Conservation (phyloP, 2,888 invertebrate genomes). For the Nematopogon swammerdamellus region DNA sequence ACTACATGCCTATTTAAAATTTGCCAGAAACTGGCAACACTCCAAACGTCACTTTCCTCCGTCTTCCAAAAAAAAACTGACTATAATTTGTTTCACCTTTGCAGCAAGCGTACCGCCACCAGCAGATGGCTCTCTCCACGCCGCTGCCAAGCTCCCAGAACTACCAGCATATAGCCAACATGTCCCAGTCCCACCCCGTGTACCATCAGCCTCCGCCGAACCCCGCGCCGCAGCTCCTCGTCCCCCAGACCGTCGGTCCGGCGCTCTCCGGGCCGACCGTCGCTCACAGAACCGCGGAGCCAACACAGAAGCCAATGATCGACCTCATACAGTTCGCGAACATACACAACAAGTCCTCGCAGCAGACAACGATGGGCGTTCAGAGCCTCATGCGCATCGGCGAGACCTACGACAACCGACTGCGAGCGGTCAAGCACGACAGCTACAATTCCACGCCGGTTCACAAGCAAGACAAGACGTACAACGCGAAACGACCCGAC, state of each 20-base stretch:
- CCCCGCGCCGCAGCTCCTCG: conserved; percentile 13
- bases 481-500: conserved; percentile 30
- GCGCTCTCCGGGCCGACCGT: conserved; percentile 9
- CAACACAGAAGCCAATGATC: conserved; percentile 30
- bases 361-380: conserved; percentile 24
- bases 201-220: conserved; percentile 16
- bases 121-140: conserved; percentile 42
- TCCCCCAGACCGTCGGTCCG: conserved; percentile 19
- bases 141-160: conserved; percentile 26
- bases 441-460: conserved; percentile 27
- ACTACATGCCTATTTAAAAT: no score
- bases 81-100: no score
- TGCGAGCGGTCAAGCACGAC: conserved; percentile 28
- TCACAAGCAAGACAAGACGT: conserved; percentile 27
- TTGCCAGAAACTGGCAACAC: no score
- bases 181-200: conserved; percentile 42
- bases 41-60: no score
- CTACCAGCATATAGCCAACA: conserved; percentile 35
- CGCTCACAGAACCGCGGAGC: conserved; percentile 29
- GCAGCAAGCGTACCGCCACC: conserved; percentile 38
- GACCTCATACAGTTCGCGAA: conserved; percentile 37
- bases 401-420: conserved; percentile 28
- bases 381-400: conserved; percentile 27
- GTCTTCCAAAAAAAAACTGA: no score
- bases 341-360: conserved; percentile 21